Conservation (phyloP, 1,140 invertebrate species). For the Aphis craccivora region DNA sequence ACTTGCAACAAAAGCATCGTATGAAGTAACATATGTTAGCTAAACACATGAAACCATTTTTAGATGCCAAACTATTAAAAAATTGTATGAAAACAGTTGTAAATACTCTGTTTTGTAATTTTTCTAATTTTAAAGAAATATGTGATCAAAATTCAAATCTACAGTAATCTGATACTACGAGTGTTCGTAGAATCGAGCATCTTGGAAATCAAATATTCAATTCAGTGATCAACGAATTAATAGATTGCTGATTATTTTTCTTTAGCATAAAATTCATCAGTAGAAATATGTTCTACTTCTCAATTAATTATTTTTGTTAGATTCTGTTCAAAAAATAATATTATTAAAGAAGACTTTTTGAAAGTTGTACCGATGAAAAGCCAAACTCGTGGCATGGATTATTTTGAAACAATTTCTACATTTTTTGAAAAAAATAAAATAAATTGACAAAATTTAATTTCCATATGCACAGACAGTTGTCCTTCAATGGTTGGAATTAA, state of each 20-base stretch:
- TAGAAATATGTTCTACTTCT: conserved; percentile 11
- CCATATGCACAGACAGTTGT: conserved; percentile 6
- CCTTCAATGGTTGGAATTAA: neutral
- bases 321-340: conserved; percentile 19
- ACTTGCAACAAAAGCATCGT: conserved; percentile 18
- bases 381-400: neutral
- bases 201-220: conserved; percentile 2
- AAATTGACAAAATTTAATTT: conserved; percentile 20
- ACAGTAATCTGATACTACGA: neutral
- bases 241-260: neutral
- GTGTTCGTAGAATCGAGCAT: neutral
- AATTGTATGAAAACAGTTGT: neutral
- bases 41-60: neutral
- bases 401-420: conserved; percentile 21
- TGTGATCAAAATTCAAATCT: neutral
- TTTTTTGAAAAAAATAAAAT: conserved; percentile 21
- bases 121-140: conserved; percentile 24
- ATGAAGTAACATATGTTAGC: neutral
- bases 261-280: neutral
- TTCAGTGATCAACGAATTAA: neutral
- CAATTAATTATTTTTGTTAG: conserved; percentile 7
- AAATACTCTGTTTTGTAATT: conserved; percentile 8
- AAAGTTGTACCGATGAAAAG: neutral
- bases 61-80: neutral
- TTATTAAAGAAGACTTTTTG: conserved; percentile 19